Evolutionary conservation across 2,113 vertebrate species (phyloP).

Genomic region (Phaetusa simplex): DNA sequence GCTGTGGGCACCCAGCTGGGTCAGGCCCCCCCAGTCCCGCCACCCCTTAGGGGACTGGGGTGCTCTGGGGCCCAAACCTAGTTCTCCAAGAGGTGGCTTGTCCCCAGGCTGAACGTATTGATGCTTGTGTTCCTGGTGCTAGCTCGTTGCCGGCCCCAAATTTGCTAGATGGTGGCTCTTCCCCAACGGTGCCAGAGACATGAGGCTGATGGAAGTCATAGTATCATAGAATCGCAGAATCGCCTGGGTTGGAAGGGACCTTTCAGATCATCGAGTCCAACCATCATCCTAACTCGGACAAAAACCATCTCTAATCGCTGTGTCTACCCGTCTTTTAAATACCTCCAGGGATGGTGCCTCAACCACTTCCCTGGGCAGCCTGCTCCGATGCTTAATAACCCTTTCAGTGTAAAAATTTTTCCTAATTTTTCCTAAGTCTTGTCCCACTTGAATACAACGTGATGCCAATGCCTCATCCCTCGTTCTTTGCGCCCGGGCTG

Average conservation of each 20-base stretch:
- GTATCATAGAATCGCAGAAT: too few relatives aligned
- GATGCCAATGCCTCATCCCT: background rate
- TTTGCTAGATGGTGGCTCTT: background rate
- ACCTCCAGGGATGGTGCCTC: too few relatives aligned
- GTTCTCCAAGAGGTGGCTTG: background rate
- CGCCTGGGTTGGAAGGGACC: too few relatives aligned
- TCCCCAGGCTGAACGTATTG: background rate
- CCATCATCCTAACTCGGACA: too few relatives aligned
- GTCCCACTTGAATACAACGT: background rate
- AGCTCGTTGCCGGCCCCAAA: background rate
- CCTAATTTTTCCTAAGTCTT: background rate
- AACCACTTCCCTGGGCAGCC: too few relatives aligned
- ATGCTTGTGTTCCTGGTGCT: background rate
- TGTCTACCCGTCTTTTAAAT: too few relatives aligned
- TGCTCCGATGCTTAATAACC: too few relatives aligned
- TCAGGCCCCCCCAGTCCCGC: background rate
- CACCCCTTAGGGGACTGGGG: background rate
- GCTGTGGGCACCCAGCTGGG: background rate
- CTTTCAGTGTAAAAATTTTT: too few relatives aligned
- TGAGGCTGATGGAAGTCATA: background rate
- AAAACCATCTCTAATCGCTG: too few relatives aligned
- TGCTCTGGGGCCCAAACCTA: background rate
- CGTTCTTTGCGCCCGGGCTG: accelerated
- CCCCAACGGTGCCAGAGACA: accelerated
- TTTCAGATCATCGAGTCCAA: too few relatives aligned